These are phyloP conservation scores for Urechis unicinctus DNA, from an alignment of 2,888 invertebrate species.

Conservation along the genomic window DNA sequence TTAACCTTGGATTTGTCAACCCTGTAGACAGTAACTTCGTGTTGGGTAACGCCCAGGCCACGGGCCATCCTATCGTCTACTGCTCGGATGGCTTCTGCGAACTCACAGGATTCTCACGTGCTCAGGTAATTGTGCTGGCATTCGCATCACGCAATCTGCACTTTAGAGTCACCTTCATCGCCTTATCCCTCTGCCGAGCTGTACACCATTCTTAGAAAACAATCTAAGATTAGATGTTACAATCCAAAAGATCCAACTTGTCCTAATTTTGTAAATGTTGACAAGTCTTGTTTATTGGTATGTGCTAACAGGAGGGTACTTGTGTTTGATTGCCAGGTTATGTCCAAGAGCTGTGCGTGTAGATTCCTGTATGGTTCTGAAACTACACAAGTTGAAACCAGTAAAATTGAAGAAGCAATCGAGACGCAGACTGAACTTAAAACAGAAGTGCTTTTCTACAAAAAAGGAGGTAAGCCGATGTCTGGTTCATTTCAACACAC, in stretches of 20 bases:
- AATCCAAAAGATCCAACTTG: too few species aligned
- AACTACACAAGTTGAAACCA: slow-evolving; percentile 75
- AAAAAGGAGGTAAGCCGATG: slow-evolving; percentile 74
- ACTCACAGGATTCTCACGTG: slow-evolving; percentile 85
- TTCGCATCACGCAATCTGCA: too few species aligned
- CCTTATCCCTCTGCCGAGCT: too few species aligned
- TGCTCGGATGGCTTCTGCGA: slow-evolving; percentile 95
- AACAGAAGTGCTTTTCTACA: slow-evolving; percentile 88
- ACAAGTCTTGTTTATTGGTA: too few species aligned
- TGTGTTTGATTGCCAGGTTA: slow-evolving; percentile 66
- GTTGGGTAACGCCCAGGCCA: slow-evolving; percentile 89
- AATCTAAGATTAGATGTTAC: too few species aligned
- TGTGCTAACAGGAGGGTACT: too few species aligned
- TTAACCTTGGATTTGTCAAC: background rate
- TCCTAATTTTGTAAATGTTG: too few species aligned
- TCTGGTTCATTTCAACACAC: background rate
- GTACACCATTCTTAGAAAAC: too few species aligned
- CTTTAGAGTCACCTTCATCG: too few species aligned
- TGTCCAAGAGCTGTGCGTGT: slow-evolving; percentile 94
- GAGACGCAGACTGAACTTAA: slow-evolving; percentile 87
- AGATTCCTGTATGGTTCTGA: slow-evolving; percentile 88
- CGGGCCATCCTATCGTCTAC: slow-evolving; percentile 83
- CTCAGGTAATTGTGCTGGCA: slow-evolving; percentile 51
- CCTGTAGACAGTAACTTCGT: slow-evolving; percentile 89
- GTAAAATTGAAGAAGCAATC: slow-evolving; percentile 77